Base-by-base conservation (phyloP, 2,113 vertebrate genomes). In the Psephotus haematonotus region DNA sequence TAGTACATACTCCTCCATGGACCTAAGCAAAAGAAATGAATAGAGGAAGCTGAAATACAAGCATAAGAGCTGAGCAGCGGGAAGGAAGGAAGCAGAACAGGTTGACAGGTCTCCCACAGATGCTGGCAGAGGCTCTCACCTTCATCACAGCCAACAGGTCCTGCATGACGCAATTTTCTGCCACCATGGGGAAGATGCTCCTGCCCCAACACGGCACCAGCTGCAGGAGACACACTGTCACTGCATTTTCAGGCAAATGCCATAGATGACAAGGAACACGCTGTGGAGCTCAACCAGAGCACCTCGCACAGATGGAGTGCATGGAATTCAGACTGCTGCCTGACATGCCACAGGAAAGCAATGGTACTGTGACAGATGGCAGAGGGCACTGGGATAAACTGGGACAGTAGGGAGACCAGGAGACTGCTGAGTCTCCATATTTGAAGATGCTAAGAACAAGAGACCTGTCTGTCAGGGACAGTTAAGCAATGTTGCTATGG, bases 1-100 rank as follows among this genome's bases (percentile, higher is more conserved):
- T 14, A 22, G 11, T 2, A 5, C 28, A 1, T 44, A 41, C n/a
- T 15, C 47, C 20, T 64, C 23, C 59, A 39, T 0, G 0, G 35
- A 17, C 31, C 43, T 24, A 11, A 24, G 28, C 28, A 17, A 68
- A 72, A 77, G 9, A 22, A 46, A 18, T 0, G 2, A 72, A n/a
- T 0, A 33, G 79, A 50, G 25, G 44, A 65, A 78, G 68, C 29
- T 71, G 86, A 68, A 79, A 46, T 15, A 28, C 23, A 28, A 17
- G 27, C 2, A 0, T 15, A 33, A 29, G 17, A 72, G 47, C 0
- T 11, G 16, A 79, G 71, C 78, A 37, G 60, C 2, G 0, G 43
- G 22, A 50, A 49, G 2, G 25, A 20, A 74, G 44, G 44, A 69
- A 55, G 60, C 35, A 17, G 52, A 62, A 46, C 33, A 24, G 22